These are phyloP conservation scores for Drosophila ercepeae DNA, from an alignment of 1,140 invertebrate genomes.

Conservation along the genomic window DNA sequence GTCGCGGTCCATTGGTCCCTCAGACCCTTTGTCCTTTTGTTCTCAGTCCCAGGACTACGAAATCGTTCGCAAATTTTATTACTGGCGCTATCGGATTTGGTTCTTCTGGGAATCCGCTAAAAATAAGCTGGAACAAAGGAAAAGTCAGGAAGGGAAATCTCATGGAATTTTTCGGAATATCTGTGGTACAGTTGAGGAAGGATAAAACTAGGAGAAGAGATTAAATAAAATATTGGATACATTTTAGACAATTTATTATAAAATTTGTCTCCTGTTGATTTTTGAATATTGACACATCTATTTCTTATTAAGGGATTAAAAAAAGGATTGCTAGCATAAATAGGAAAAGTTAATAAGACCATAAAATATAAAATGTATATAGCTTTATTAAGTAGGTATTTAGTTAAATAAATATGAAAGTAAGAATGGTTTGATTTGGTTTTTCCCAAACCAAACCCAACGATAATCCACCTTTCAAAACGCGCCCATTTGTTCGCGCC, in stretches of 20 bases:
- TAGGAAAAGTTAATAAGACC: too few relatives aligned
- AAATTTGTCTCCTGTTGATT: too few relatives aligned
- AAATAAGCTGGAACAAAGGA: slow-evolving; percentile 64
- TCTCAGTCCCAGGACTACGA: slow-evolving; percentile 4
- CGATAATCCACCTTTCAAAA: slow-evolving; percentile 37
- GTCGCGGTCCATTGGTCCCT: slow-evolving; percentile 20
- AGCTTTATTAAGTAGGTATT: not conserved
- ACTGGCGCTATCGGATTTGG: slow-evolving; percentile 78
- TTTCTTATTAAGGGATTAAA: too few relatives aligned
- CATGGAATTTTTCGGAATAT: slow-evolving; percentile 7
- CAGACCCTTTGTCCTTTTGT: slow-evolving; percentile 1
- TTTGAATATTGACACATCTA: too few relatives aligned
- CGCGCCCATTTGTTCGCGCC: slow-evolving; percentile 35
- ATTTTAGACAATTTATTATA: too few relatives aligned
- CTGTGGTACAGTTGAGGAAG: slow-evolving; percentile 35
- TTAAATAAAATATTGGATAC: too few relatives aligned
- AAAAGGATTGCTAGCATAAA: too few relatives aligned
- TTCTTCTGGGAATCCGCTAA: slow-evolving; percentile 59
- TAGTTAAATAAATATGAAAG: not conserved
- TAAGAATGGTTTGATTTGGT: slow-evolving; percentile 13
- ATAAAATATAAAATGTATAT: too few relatives aligned
- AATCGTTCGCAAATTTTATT: slow-evolving; percentile 68
- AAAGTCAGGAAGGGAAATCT: slow-evolving; percentile 52
- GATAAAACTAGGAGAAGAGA: too few relatives aligned
- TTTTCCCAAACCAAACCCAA: slow-evolving; percentile 13